Evolutionary conservation across 1,140 invertebrate species (phyloP), one percentile per base, ranked within the genome.

Genomic region (Habropoda laboriosa): DNA sequence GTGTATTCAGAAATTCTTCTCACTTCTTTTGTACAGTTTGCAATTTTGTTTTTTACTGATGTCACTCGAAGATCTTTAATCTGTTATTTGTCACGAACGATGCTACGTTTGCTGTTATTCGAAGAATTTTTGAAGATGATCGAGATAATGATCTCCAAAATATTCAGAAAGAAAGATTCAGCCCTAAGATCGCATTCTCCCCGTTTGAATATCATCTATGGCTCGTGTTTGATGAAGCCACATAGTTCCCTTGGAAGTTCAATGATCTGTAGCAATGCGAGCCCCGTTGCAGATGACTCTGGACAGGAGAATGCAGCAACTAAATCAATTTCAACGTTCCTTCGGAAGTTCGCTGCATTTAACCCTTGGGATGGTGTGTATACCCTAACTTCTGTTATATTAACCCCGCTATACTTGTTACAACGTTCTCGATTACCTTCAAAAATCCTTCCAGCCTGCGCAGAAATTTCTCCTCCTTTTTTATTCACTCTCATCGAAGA

Each of bases 301-400:
- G 32, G 32, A 16, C 12, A 21, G 10, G 55, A 35, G 13, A 58
- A 58, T 58, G 30, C 32, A 40, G 18, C 21, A 60, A 60, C 58
- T 60, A 38, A 60, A 60, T 60, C 58, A 60, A 38, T 60, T 60
- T 60, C 58, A 60, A 60, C 18, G 58, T n/a, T 38, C 13, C 58
- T 38, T 12, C 32, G 21, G n/a, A 38, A 60, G 32, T 60, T 60
- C 32, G 21, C 5, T 12, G 55, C 16, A 58, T 58, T 58, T 35
- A 35, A 35, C 55, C 30, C 55, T 58, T 58, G 7, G 5, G 32
- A 58, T 12, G 16, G 5, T 2, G 24, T 24, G 30, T 18, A 13
- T 4, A 6, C 32, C 30, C 57, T 21, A 58, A 58, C 57, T 58
- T 58, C 58, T 60, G 5, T n/a, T 60, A 60, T 7, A 38, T 60